Conservation (phyloP, 2,113 vertebrate genomes). For the Dipodomys stephensi region DNA sequence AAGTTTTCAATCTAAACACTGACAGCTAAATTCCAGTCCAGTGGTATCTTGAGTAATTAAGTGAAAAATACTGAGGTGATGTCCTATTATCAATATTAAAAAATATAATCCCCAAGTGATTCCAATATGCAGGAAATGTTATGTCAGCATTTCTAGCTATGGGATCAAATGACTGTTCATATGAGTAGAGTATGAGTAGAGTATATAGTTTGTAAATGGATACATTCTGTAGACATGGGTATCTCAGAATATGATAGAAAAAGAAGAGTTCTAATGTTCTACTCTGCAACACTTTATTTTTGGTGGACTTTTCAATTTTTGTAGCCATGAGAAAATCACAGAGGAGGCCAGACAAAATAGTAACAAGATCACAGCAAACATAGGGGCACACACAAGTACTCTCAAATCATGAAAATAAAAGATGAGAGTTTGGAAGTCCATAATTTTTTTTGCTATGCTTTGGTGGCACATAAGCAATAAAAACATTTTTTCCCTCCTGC, state of each 20-base stretch:
- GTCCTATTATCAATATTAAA: background rate
- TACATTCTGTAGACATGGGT: background rate
- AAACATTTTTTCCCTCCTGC: background rate
- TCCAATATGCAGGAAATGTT: background rate
- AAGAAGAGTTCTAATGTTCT: background rate
- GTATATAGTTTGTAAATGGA: background rate
- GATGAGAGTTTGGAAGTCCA: background rate
- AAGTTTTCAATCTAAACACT: background rate
- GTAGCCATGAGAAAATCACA: background rate
- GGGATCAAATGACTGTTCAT: background rate
- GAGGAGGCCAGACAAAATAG: background rate
- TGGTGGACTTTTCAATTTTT: background rate
- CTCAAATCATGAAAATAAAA: background rate
- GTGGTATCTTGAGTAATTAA: background rate
- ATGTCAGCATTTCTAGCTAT: background rate
- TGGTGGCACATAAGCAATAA: background rate
- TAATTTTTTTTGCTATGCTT: background rate
- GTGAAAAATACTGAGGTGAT: background rate
- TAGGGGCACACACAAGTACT: no score
- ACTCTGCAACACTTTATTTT: background rate
- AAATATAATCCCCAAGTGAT: background rate
- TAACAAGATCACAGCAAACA: background rate
- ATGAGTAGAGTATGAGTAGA: background rate
- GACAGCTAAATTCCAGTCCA: background rate
- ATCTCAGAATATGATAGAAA: background rate